Percentiles rank a stretch among this genome's conserved stretches.
Evolutionary conservation across 2,797 vertebrate genomes (phyloP).

Genomic region (Spondyliosoma cantharus): DNA sequence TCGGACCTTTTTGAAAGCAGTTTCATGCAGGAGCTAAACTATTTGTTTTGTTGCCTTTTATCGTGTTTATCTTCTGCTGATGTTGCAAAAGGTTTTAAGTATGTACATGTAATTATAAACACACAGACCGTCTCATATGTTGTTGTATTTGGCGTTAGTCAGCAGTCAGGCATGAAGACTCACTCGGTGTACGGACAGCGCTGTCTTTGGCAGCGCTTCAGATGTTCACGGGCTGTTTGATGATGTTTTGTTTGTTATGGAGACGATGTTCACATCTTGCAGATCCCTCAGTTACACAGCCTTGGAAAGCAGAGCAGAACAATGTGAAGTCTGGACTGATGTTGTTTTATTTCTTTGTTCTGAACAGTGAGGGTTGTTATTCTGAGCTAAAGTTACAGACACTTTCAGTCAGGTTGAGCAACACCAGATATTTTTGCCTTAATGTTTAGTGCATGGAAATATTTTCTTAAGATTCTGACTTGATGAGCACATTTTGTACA

Average conservation of each 20-base stretch:
- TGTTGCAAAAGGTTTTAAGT: background rate
- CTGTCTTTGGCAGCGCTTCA: background rate
- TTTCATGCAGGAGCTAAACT: no score
- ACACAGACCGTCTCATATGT: background rate
- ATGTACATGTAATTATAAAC: background rate
- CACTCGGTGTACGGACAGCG: background rate
- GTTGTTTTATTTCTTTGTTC: background rate
- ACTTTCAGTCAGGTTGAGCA: background rate
- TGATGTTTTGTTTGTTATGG: slow-evolving; percentile 1
- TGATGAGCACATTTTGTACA: background rate
- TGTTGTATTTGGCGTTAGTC: background rate
- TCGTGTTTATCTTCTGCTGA: background rate
- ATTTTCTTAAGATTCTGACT: background rate
- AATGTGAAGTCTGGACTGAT: background rate
- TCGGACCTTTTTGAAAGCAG: no score
- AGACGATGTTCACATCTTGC: background rate
- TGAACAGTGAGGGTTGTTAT: background rate
- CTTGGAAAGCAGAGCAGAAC: background rate
- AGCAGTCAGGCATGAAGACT: background rate
- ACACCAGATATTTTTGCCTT: background rate
- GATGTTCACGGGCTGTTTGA: no score
- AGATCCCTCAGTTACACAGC: background rate
- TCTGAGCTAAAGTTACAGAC: background rate
- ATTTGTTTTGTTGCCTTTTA: background rate
- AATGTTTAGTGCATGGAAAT: no score